Base-by-base conservation (phyloP, 2,113 vertebrate genomes). In the Scomber scombrus region DNA sequence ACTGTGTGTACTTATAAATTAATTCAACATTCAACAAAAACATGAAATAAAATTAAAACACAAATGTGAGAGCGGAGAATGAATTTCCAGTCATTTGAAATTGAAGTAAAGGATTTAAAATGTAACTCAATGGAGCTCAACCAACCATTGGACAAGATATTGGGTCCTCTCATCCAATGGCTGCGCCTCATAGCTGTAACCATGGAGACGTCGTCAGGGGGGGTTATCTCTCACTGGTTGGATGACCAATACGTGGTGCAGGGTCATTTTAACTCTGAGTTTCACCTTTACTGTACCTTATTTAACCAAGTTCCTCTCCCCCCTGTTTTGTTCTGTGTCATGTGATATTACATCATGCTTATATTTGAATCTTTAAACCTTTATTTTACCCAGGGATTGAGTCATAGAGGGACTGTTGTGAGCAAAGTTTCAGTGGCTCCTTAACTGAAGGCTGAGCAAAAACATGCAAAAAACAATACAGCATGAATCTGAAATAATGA, bases 171-270 rank as follows among this genome's bases (percentile, higher is more conserved):
- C 61, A 79, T 80, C 87, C 81, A 89, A 89, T 88, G 84, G 79
- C 74, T 85, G 86, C 16, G 82, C 73, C 78, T 87, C 89, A 80
- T 21, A 71, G 86, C 45, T 46, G 76, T 89, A 89, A 92, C 89
- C 91, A 92, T 91, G 91, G 84, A 87, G 87, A 90, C 80, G 77
- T 88, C 78, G 6, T 83, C 49, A 19, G 66, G 34, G 14, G 14
- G 60, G 61, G 56, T 63, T 79, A 60, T 83, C 85, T 64, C 78
- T 85, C 31, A 95, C 95, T 96, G 95, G 95, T 91, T 93, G 72
- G 94, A 96, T 95, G 96, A 94, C 93, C 94, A 90, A 89, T 93
- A 71, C 0, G 68, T 55, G 50, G 72, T 55, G 78, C 95, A 93
- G 93, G 94, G 93, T 94, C 95, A 95, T 93, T 90, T 91, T 91